Evolutionary conservation across 2,888 invertebrate genomes (phyloP).

Genomic region (Hemithea aestivaria): DNA sequence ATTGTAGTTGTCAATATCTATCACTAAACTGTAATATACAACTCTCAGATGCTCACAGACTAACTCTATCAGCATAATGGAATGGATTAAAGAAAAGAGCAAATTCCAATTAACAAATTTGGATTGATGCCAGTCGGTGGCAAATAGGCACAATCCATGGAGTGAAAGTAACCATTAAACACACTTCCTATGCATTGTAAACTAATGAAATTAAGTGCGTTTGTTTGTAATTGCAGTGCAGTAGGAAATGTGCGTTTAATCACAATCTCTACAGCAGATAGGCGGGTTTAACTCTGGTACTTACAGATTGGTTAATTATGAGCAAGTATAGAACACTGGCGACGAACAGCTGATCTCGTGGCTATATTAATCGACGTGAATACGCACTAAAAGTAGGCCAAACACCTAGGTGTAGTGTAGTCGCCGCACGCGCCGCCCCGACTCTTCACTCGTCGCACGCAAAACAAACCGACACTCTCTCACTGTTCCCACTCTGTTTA

Average conservation of each 20-base stretch:
- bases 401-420: conserved; percentile 55
- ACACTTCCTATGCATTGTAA: conserved; percentile 37
- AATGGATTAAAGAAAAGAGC: conserved; percentile 48
- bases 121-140: conserved; percentile 57
- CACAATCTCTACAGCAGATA: too few relatives aligned
- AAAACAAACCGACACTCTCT: conserved; percentile 38
- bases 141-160: conserved; percentile 33
- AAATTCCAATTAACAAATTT: conserved; percentile 58
- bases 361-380: conserved; percentile 73
- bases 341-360: conserved; percentile 72
- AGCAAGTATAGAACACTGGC: conserved; percentile 38
- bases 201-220: conserved; percentile 20
- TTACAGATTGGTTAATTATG: conserved; percentile 39
- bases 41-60: conserved; percentile 9
- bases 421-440: conserved; percentile 52
- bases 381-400: conserved; percentile 73
- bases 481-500: conserved; percentile 61
- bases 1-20: too few relatives aligned
- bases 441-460: conserved; percentile 39
- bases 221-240: conserved; percentile 21
- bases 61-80: conserved; percentile 27
- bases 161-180: conserved; percentile 45
- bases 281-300: too few relatives aligned
- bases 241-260: conserved; percentile 12
- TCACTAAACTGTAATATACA: not conserved